Evolutionary conservation across 2,113 vertebrate species (phyloP).

Genomic region (Alethe diademata): DNA sequence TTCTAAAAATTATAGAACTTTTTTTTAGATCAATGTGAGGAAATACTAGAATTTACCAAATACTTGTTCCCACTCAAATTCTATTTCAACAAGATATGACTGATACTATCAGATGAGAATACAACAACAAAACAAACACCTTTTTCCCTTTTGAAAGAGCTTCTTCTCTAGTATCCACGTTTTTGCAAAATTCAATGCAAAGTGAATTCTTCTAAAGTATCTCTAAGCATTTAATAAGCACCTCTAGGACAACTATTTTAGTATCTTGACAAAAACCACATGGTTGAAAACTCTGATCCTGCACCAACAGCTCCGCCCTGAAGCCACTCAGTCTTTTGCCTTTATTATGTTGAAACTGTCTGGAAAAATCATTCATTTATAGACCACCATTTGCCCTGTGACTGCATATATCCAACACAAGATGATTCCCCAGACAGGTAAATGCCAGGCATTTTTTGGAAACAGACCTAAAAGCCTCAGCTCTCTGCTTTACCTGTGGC

Average conservation of each 20-base stretch:
- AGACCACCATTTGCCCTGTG: neutral
- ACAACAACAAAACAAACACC: neutral
- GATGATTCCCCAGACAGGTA: neutral
- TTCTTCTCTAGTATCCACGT: neutral
- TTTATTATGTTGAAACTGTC: neutral
- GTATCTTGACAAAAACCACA: neutral
- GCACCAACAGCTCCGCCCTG: neutral
- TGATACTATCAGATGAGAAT: neutral
- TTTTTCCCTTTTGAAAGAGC: neutral
- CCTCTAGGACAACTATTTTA: neutral
- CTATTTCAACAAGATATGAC: neutral
- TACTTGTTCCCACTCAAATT: neutral
- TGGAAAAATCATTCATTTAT: neutral
- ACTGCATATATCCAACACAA: too few relatives aligned
- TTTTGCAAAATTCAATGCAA: neutral
- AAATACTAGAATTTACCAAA: neutral
- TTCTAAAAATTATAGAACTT: neutral
- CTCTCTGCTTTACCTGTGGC: neutral
- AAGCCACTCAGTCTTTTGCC: neutral
- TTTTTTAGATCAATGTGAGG: neutral
- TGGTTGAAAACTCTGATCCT: neutral
- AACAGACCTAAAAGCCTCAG: neutral
- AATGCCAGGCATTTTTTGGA: neutral
- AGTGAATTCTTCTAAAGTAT: neutral
- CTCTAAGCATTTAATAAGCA: neutral